Conservation (phyloP, 2,113 vertebrate species). For the Sisor rabdophorus region DNA sequence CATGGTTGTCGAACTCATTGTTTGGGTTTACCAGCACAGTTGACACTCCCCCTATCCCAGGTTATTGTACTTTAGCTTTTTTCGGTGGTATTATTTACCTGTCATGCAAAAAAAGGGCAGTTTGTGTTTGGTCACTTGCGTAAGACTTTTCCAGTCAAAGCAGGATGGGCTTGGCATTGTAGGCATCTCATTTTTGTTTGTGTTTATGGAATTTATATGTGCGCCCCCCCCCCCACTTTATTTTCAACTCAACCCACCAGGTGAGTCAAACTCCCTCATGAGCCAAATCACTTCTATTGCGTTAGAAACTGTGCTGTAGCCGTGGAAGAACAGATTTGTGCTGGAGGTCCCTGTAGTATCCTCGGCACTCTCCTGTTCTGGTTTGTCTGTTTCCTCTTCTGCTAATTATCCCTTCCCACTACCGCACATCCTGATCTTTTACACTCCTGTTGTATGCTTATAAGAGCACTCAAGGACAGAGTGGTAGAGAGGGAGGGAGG, state of each 20-base stretch:
- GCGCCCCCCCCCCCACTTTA: neutral
- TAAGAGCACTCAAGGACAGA: conserved; percentile 19
- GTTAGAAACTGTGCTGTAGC: neutral
- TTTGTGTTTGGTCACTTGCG: neutral
- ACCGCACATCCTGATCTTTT: conserved; percentile 7
- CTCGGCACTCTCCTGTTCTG: neutral
- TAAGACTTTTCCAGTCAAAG: neutral
- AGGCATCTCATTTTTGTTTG: neutral
- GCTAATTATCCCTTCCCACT: conserved; percentile 30
- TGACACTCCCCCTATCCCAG: neutral
- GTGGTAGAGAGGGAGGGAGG: neutral
- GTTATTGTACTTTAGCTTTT: neutral
- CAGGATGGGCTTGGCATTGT: neutral
- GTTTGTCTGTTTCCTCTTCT: conserved; percentile 27
- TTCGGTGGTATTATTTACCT: conserved; percentile 1
- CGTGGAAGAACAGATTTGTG: neutral
- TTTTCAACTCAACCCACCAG: neutral
- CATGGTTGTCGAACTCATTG: neutral
- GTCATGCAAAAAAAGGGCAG: neutral
- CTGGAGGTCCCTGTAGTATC: conserved; percentile 9
- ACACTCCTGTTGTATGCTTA: conserved; percentile 1
- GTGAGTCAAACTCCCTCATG: neutral
- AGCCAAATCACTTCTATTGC: neutral
- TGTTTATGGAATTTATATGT: neutral
- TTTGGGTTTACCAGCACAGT: neutral